A percentile compares a stretch with the other conserved stretches of the same genome.
Conservation (phyloP, 1,140 invertebrate genomes). For the Phenacoccus solenopsis region DNA sequence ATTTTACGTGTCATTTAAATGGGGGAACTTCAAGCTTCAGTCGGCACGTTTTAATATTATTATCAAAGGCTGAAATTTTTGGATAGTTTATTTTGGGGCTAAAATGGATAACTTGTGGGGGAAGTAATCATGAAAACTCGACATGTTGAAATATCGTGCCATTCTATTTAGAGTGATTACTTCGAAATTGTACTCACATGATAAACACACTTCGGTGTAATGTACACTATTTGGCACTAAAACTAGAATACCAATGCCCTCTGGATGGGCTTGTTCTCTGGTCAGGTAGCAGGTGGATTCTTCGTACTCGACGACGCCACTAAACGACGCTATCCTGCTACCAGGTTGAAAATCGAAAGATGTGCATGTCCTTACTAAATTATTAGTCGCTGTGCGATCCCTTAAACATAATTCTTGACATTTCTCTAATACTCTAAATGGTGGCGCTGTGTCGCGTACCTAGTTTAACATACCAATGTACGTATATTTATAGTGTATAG, state of each 20-base stretch:
- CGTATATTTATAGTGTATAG: background rate
- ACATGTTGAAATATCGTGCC: too few relatives aligned
- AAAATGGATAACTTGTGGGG: too few relatives aligned
- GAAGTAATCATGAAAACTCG: too few relatives aligned
- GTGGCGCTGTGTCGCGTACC: constrained; percentile 63
- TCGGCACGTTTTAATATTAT: too few relatives aligned
- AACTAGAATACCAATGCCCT: constrained; percentile 73
- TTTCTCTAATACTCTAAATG: constrained; percentile 72
- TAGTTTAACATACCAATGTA: constrained; percentile 28
- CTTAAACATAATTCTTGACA: constrained; percentile 67
- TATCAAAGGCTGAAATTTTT: too few relatives aligned
- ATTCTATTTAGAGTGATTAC: too few relatives aligned
- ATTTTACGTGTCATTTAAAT: too few relatives aligned
- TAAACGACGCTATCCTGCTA: constrained; percentile 63
- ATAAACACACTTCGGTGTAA: constrained; percentile 77
- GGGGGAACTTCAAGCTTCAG: too few relatives aligned
- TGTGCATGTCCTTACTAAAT: constrained; percentile 63
- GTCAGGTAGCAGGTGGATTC: constrained; percentile 81
- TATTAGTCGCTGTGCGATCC: constrained; percentile 63
- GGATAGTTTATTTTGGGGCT: too few relatives aligned
- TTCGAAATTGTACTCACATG: constrained; percentile 62
- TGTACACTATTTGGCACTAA: constrained; percentile 73
- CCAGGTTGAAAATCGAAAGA: constrained; percentile 85
- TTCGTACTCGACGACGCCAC: constrained; percentile 69
- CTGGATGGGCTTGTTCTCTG: constrained; percentile 65